These are phyloP conservation scores for Euwallacea fornicatus DNA, from an alignment of 1,140 invertebrate genomes.

Conservation along the genomic window DNA sequence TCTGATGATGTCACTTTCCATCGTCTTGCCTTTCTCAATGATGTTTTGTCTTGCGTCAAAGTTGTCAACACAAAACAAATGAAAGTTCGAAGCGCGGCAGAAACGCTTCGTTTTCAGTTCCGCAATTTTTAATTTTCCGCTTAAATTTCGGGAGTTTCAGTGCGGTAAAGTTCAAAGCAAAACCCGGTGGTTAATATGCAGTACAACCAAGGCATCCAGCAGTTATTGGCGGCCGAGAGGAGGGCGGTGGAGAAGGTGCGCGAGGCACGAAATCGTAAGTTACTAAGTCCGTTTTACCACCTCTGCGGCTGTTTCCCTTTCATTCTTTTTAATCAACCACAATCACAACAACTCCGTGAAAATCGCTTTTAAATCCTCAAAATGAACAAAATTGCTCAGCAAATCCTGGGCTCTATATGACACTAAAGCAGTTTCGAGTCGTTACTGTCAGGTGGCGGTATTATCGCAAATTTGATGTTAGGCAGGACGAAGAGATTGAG, in stretches of 20 bases:
- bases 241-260: constrained; percentile 97
- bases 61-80: no score
- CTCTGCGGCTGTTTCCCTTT: background rate
- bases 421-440: background rate
- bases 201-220: constrained; percentile 88
- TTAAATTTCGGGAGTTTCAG: no score
- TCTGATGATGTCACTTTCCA: no score
- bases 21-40: no score
- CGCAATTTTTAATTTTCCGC: no score
- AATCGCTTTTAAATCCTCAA: background rate
- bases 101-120: no score
- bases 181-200: background rate
- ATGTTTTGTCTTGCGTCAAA: no score
- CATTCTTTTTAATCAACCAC: background rate
- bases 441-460: background rate
- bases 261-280: constrained; percentile 97
- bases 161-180: no score
- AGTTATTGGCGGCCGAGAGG: constrained; percentile 96
- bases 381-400: background rate
- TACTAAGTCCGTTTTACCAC: background rate
- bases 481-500: constrained; percentile 96
- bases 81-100: no score
- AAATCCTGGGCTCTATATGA: background rate
- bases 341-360: background rate
- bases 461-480: constrained; percentile 49